These are phyloP conservation scores for Ariolimax columbianus DNA, from an alignment of 2,888 invertebrate species.

Conservation along the genomic window DNA sequence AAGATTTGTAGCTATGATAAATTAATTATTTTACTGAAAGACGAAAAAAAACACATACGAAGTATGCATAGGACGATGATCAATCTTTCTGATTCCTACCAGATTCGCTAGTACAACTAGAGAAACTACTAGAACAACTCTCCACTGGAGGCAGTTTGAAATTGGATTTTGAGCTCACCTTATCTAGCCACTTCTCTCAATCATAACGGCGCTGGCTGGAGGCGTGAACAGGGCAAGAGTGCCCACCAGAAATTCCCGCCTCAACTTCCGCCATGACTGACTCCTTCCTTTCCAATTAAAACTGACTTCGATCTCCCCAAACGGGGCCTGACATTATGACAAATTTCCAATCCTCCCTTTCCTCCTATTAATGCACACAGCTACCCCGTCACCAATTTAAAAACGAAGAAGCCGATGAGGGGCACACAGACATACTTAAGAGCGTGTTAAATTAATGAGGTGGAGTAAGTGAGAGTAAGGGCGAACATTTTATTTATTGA, in stretches of 20 bases:
- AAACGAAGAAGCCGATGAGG: neutral
- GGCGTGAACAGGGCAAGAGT: neutral
- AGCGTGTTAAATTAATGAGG: neutral
- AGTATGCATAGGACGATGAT: too few relatives aligned
- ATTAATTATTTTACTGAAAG: too few relatives aligned
- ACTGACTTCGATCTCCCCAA: conserved; percentile 7
- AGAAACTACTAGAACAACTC: too few relatives aligned
- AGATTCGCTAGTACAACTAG: conserved; percentile 3
- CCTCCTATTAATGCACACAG: neutral
- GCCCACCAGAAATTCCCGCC: neutral
- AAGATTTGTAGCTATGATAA: too few relatives aligned
- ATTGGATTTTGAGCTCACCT: conserved; percentile 23
- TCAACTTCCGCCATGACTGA: neutral
- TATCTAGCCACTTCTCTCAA: conserved; percentile 12
- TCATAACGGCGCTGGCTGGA: neutral
- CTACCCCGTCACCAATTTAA: neutral
- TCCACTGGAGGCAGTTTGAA: neutral
- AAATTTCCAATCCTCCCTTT: neutral
- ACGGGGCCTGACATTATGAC: conserved; percentile 4
- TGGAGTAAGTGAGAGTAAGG: neutral
- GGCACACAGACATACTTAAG: neutral
- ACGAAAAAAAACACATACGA: too few relatives aligned
- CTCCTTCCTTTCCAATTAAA: conserved; percentile 32
- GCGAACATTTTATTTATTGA: neutral
- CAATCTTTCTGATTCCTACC: neutral